Base-by-base conservation (phyloP, 2,113 vertebrate genomes). In the Rutilus rutilus region DNA sequence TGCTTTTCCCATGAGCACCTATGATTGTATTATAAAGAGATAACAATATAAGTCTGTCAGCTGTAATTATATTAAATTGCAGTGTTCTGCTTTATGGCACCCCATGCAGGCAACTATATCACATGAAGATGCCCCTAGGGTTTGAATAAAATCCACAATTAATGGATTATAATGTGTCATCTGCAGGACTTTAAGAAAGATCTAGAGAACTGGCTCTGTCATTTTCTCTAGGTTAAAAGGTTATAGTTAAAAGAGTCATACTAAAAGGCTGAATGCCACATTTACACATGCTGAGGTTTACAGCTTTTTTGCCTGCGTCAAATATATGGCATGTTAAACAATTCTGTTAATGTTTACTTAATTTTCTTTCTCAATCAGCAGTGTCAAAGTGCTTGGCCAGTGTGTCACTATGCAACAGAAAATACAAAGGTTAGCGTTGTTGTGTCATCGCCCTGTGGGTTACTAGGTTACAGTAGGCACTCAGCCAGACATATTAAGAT, bases 21-120 rank as follows among this genome's bases (percentile, higher is more conserved):
- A 87, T 89, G 57, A 90, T 90, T 87, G 77, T 75, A 86, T 92
- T 87, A 88, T 42, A 83, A 65, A 47, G 77, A 74, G 19, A 45
- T 14, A 52, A 14, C 5, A 59, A 39, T n/a, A 62, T 25, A 33
- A 23, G 21, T 47, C 12, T 14, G 65, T 23, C 82, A 19, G 45
- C 67, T 74, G 27, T 87, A 87, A 91, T 88, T 15, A 30, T 47
- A 62, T 92, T 91, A 81, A 74, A 78, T 83, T 83, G 52, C 76
- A 33, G 81, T 78, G 82, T 87, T 90, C 88, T 85, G 30, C 82
- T 82, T 65, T 57, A 69, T 78, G 15, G 17, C 12, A n/a, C 80
- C 17, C 50, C 39, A 33, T 33, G 33, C 33, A 6, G 7, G n/a
- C 45, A 60, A 4, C 19, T 77, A 67, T n/a, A 64, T n/a, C 10